Evolutionary conservation across 1,140 invertebrate species (phyloP).

Genomic region (Plectrocnemia conspersa): DNA sequence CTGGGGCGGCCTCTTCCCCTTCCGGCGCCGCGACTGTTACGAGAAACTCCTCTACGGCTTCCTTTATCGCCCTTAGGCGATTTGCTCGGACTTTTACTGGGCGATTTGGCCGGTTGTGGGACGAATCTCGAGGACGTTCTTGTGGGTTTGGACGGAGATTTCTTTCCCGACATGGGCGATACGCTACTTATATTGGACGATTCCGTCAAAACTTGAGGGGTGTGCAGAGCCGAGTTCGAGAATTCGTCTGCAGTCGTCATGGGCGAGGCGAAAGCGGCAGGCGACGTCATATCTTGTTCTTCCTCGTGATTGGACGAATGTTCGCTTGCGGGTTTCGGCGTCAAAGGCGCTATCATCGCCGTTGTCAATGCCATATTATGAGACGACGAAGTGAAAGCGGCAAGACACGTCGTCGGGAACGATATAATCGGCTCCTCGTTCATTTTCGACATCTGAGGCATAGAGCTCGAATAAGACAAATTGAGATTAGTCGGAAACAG

Average conservation of each 20-base stretch:
- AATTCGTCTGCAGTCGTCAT: conserved; percentile 26
- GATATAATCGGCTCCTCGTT: conserved; percentile 49
- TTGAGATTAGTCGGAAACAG: conserved; percentile 59
- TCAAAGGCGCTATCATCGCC: conserved; percentile 61
- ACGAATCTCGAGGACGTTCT: conserved; percentile 60
- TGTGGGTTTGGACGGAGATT: conserved; percentile 61
- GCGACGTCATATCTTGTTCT: conserved; percentile 41
- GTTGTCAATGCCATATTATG: conserved; percentile 73
- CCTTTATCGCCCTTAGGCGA: conserved; percentile 56
- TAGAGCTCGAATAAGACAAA: conserved; percentile 53
- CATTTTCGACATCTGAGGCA: conserved; percentile 54
- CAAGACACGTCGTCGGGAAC: conserved; percentile 57
- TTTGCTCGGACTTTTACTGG: conserved; percentile 69
- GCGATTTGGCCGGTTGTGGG: conserved; percentile 57
- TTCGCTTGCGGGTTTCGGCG: conserved; percentile 43
- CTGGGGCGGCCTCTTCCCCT: conserved; percentile 65
- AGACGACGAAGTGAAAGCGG: conserved; percentile 70
- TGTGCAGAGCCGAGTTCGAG: conserved; percentile 27
- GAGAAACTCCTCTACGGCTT: conserved; percentile 50
- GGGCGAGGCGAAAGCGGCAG: conserved; percentile 41
- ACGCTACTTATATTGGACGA: conserved; percentile 32
- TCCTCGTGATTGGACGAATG: conserved; percentile 45
- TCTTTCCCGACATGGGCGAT: conserved; percentile 50
- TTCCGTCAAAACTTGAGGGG: conserved; percentile 41
- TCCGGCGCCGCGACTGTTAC: conserved; percentile 51